Evolutionary conservation across 2,797 vertebrate species (phyloP).

Genomic region (Lagorchestes hirsutus): DNA sequence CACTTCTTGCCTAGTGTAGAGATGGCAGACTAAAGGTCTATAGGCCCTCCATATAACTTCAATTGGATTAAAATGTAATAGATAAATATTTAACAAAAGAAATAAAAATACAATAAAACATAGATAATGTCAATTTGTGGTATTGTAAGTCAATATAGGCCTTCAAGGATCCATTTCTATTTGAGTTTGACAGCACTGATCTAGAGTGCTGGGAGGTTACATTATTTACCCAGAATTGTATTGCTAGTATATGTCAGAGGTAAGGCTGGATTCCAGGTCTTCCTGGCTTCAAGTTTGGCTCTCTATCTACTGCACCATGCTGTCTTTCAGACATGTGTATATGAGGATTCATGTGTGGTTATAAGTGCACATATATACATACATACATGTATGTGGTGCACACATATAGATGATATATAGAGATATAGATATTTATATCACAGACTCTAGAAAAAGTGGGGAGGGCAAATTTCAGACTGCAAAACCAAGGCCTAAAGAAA

Average conservation of each 20-base stretch:
- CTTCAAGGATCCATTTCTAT: background rate
- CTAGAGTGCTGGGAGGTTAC: background rate
- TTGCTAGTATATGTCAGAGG: background rate
- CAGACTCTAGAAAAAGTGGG: background rate
- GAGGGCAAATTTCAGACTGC: background rate
- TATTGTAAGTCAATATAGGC: background rate
- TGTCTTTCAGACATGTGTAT: background rate
- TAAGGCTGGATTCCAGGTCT: no score
- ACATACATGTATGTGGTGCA: no score
- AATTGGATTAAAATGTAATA: background rate
- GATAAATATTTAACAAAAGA: background rate
- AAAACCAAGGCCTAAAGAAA: background rate
- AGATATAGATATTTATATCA: background rate
- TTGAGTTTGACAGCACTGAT: background rate
- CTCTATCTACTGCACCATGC: background rate
- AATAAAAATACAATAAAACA: background rate
- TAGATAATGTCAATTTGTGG: background rate
- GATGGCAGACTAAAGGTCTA: background rate
- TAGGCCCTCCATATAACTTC: background rate
- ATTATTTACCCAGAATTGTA: background rate
- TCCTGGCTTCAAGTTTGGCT: background rate
- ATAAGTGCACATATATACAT: background rate
- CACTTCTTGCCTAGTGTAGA: background rate
- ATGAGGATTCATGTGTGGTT: background rate
- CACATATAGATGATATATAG: background rate